phyloP scores from a whole-genome alignment of 2,888 invertebrate genomes.

The Pseudococcus longispinus region DNA sequence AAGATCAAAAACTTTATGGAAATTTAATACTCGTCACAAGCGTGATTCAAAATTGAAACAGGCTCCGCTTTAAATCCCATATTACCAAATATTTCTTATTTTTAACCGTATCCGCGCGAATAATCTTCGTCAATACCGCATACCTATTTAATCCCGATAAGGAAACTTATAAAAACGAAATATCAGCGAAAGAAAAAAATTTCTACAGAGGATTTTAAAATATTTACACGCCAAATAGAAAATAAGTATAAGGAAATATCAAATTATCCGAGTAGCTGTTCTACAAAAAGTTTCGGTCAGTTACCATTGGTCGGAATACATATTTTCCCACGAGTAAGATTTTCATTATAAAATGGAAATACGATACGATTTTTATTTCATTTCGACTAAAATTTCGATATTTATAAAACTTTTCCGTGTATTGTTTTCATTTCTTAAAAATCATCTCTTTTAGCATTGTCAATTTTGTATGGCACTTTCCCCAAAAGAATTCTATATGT shows the following conservation, averaged over 20 bases:
- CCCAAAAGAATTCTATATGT: background rate
- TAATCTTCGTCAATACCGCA: background rate
- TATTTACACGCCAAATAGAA: background rate
- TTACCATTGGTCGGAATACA: background rate
- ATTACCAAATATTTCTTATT: conserved; percentile 18
- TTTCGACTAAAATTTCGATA: conserved; percentile 29
- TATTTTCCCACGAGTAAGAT: conserved; percentile 3
- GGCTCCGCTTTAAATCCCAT: background rate
- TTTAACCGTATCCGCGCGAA: background rate
- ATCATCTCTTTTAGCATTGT: background rate
- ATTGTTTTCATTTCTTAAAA: conserved; percentile 17
- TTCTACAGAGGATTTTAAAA: background rate
- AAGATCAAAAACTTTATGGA: background rate
- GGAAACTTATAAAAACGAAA: background rate
- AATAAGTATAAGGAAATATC: background rate
- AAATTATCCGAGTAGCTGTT: background rate
- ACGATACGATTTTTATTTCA: background rate
- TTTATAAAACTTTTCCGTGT: background rate
- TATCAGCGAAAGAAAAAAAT: background rate
- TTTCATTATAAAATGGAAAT: conserved; percentile 12
- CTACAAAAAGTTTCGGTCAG: background rate
- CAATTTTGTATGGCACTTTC: background rate
- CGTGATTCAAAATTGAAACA: background rate
- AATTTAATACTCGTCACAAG: background rate
- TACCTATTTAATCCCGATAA: background rate